A percentile compares a stretch with the other conserved stretches of the same genome.
Evolutionary conservation across 2,797 vertebrate species (phyloP).

Genomic region (Serranus cabrilla): DNA sequence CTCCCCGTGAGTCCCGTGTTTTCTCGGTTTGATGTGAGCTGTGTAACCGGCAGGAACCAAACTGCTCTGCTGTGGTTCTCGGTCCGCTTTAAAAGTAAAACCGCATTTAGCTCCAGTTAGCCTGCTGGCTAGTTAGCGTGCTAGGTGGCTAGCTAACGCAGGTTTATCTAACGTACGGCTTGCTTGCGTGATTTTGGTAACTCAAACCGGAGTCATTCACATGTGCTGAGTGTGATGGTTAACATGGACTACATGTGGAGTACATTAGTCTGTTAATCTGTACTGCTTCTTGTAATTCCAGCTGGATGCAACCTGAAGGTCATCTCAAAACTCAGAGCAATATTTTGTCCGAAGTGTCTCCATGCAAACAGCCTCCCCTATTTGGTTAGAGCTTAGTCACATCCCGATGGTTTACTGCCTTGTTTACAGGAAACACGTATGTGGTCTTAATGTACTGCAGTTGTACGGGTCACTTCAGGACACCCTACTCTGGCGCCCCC

Average conservation of each 20-base stretch:
- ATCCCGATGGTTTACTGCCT: too few relatives aligned
- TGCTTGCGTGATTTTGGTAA: background rate
- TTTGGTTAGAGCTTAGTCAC: too few relatives aligned
- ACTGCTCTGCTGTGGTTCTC: rapidly evolving
- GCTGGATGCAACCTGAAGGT: conserved; percentile 69
- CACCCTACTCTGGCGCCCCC: too few relatives aligned
- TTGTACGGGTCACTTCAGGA: too few relatives aligned
- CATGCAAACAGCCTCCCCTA: too few relatives aligned
- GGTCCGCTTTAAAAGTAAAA: background rate
- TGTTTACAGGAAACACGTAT: too few relatives aligned
- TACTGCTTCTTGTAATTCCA: background rate
- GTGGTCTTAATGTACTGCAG: too few relatives aligned
- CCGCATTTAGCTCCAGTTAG: conserved; percentile 27
- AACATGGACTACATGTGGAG: rapidly evolving
- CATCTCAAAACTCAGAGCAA: conserved; percentile 27
- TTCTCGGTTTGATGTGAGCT: background rate
- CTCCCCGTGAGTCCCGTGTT: conserved; percentile 77
- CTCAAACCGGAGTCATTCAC: background rate
- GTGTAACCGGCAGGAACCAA: background rate
- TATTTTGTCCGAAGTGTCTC: background rate
- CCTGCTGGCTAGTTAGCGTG: conserved; percentile 54
- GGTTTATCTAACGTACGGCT: background rate
- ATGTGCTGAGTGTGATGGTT: too few relatives aligned
- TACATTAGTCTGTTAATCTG: too few relatives aligned
- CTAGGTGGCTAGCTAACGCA: conserved; percentile 19